Evolutionary conservation across 1,140 invertebrate species (phyloP), one percentile per base, ranked within the genome.

Genomic region (Lucilia sericata): DNA sequence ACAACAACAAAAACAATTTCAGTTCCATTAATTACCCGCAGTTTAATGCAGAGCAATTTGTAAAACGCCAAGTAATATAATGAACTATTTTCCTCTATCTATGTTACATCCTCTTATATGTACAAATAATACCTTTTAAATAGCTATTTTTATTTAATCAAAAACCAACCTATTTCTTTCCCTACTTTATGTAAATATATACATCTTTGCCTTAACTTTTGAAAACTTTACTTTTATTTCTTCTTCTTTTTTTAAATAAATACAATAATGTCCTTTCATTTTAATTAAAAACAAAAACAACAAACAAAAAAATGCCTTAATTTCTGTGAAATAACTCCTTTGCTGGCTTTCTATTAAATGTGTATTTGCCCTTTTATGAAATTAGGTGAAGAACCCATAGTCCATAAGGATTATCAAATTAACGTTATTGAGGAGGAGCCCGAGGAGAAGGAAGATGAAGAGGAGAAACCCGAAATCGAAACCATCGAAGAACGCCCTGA

Each of bases 381-480:
- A 86, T 86, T 86, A 90, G 89, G 89, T 88, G 87, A 90, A 86
- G 85, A 84, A 86, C 84, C 86, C 83, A 85, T 88, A 49, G 86
- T 87, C 84, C 86, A 90, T 36, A 85, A 88, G 84, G 87, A 89
- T 86, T 90, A 90, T 86, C 78, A 86, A 30, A 87, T 90, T 42
- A 90, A 83, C 82, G 83, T 90, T n/a, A 87, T 90, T 34, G 88
- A 89, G 70, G 89, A 90, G 82, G 87, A 90, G 65, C 88, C 87
- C 21, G 49, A 74, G 49, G 49, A 78, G 5, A 55, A 83, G 75
- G 82, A 85, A 17, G 14, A 82, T 25, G 17, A 14, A 5, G 87
- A 88, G 42, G 86, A 89, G 74, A 82, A 87, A 12, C 87, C 87
- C n/a, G 86, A 87, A 76, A 88, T 90, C 2, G 85, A 84, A 60